Evolutionary conservation across 1,140 invertebrate genomes (phyloP), one percentile per base, ranked within the genome.

Genomic region (Acromyrmex charruanus): DNA sequence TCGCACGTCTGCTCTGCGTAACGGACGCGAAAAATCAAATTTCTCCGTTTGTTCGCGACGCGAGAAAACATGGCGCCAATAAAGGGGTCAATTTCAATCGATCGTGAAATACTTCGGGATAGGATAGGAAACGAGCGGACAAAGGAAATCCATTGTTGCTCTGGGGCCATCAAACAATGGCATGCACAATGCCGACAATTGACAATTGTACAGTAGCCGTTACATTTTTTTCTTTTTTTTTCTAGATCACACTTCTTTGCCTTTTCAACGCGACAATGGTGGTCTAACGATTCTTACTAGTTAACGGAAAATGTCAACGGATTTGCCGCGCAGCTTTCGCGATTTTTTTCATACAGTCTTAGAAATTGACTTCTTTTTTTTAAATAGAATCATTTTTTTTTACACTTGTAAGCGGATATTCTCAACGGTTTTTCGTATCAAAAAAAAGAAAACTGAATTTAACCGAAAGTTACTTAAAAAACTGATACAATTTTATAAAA

Each of bases 141-240:
- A 69, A 87, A 90, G 82, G 71, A 68, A 88, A 69, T 89, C 74
- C 75, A 85, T 90, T 89, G 90, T 91, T 74, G 88, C 77, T 75
- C 69, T 72, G 68, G 80, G 89, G 86, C 82, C 88, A 86, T 91
- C 91, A 92, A 89, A 92, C 91, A 92, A 91, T 90, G 63, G n/a
- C 4, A 44, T 63, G 44, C 77, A 91, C 90, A 91, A 89, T 91
- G 69, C 58, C 74, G 53, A 75, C 55, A 68, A 90, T 87, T 84
- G 87, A 1, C 85, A 77, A 87, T 90, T 91, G 87, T 87, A 63
- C 71, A 12, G 39, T 75, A 49, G 39, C 25, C 55, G 39, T 59
- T 77, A 71, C 39, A 55, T 85, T 86, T 87, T 88, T 85, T 85
- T 65, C 61, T 66, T 51, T 82, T 87, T 88, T 77, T 84, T 88